Evolutionary conservation across 2,113 vertebrate genomes (phyloP).

Genomic region (Tamias sibiricus): DNA sequence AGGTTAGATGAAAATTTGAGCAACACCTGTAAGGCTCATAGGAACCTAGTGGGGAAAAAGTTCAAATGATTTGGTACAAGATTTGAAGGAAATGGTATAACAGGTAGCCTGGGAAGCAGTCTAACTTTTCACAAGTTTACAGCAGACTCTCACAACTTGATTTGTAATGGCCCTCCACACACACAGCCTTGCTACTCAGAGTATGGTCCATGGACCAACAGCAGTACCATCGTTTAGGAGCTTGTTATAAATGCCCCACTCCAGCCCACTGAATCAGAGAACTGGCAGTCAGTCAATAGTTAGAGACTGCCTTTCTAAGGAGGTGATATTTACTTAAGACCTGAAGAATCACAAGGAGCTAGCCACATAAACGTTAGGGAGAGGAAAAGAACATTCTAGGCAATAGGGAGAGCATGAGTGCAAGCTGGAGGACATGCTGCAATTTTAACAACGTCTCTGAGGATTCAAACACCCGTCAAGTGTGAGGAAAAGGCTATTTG

Average conservation of each 20-base stretch:
- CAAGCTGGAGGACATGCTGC: neutral
- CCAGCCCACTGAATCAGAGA: neutral
- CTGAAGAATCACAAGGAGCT: neutral
- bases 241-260: neutral
- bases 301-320: neutral
- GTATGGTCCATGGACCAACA: neutral
- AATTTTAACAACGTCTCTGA: neutral
- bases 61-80: neutral
- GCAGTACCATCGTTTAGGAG: neutral
- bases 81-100: neutral
- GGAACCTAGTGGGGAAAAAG: neutral
- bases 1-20: slow-evolving; percentile 3
- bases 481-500: neutral
- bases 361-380: neutral
- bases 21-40: neutral
- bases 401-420: neutral
- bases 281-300: too few species aligned
- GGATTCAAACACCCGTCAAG: neutral
- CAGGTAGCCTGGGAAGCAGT: neutral
- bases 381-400: neutral
- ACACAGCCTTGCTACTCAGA: neutral
- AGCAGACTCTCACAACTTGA: neutral
- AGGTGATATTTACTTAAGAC: neutral
- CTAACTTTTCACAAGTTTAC: neutral
- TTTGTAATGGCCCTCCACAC: neutral